Base-by-base conservation (phyloP, 2,888 invertebrate species). In the Tenthredo amoena region DNA sequence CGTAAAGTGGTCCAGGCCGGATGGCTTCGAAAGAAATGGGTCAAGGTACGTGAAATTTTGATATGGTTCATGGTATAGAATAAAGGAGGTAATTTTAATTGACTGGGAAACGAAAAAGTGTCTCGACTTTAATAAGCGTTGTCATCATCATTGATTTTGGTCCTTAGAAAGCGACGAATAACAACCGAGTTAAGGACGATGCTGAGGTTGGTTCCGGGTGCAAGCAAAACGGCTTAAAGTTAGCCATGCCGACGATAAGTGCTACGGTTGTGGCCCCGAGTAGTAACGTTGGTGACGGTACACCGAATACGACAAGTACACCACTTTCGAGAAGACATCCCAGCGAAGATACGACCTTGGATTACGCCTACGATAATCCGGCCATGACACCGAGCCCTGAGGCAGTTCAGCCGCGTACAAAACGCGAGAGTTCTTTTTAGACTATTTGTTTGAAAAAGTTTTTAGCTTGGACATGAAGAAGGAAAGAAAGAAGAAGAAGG, bases 281-380 rank as follows among this genome's bases (percentile, higher is more conserved):
- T 21, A 94, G 93, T 91, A 95, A 95, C 85, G 94, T 94, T 86
- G 95, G 95, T 7, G 95, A 95, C 1, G 95, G 95, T 0, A 95
- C 96, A 0, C 94, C 96, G 9, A 95, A 95, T 84, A 97, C 97
- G 0, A 95, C 96, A 76, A 96, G 96, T 89, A 97, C 97, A 6
- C 95, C 96, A 0, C 94, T 97, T 0, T 96, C 96, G 88, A 95
- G 95, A 86, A 94, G 97, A 86, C 95, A 97, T 89, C 97, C 97
- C 0, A 96, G 97, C 26, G 97, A 97, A 92, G 97, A 97, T 88
- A 95, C 96, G 0, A 96, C 97, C 1, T 94, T 96, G 65, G 97
- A 97, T 89, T 97, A 96, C 89, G 96, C 97, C 0, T 97, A 97
- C 91, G 97, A 97, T 90, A 97, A 97, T 93, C 96, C 96, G 91